A percentile compares a stretch with the other conserved stretches of the same genome.
These are phyloP conservation scores for Picus viridis DNA, from an alignment of 2,797 vertebrate genomes.

Conservation along the genomic window DNA sequence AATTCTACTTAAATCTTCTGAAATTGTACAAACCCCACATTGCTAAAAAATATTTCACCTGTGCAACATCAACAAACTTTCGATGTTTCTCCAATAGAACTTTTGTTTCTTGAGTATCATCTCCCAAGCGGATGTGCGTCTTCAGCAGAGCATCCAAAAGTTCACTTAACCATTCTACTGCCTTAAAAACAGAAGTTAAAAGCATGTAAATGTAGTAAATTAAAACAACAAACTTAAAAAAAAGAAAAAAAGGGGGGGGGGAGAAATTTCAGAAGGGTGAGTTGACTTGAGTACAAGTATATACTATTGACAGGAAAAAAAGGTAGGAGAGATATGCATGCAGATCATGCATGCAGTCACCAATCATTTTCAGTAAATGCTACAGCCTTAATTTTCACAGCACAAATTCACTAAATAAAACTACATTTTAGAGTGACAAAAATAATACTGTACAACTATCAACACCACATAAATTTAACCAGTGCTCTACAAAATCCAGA, in stretches of 20 bases:
- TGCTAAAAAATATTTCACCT: conserved; percentile 81
- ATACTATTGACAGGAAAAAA: neutral
- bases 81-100: conserved; percentile 96
- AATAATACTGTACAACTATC: neutral
- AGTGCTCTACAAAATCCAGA: neutral
- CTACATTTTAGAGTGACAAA: neutral
- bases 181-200: conserved; percentile 74
- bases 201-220: neutral
- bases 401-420: neutral
- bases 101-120: conserved; percentile 93
- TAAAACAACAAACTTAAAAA: neutral
- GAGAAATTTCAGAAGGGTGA: neutral
- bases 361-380: neutral
- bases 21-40: neutral
- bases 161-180: conserved; percentile 96
- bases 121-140: conserved; percentile 92
- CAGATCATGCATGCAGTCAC: neutral
- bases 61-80: conserved; percentile 98
- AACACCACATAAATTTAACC: neutral
- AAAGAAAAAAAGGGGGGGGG: neutral
- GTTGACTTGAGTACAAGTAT: neutral
- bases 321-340: neutral
- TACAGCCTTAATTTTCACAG: neutral
- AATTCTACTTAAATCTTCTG: neutral
- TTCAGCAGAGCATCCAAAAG: conserved; percentile 94